A percentile compares a stretch with the other conserved stretches of the same genome.
Evolutionary conservation across 2,113 vertebrate species (phyloP).

Genomic region (Chloebia gouldiae): DNA sequence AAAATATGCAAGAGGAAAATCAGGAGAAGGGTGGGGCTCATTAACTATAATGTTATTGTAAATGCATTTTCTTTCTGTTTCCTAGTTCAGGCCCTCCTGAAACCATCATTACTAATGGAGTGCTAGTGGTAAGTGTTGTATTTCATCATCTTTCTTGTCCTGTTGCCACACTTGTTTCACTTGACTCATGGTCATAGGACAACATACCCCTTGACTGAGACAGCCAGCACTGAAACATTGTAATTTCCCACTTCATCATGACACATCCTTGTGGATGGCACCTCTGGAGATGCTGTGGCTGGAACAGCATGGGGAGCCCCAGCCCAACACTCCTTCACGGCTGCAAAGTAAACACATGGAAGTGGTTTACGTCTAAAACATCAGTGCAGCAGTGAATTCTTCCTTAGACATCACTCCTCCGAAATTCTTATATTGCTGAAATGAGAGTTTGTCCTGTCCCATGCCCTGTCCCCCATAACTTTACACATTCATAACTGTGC

Average conservation of each 20-base stretch:
- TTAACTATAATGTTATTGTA: neutral
- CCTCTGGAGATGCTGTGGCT: neutral
- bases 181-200: neutral
- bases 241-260: neutral
- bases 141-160: conserved; percentile 6
- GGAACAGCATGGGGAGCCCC: neutral
- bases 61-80: conserved; percentile 31
- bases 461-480: neutral
- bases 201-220: neutral
- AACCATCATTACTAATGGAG: conserved; percentile 69
- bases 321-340: neutral
- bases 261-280: neutral
- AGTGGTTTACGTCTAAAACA: neutral
- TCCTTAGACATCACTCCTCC: neutral
- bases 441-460: neutral
- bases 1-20: neutral
- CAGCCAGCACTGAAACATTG: neutral
- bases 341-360: neutral
- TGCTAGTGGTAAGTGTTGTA: conserved; percentile 61
- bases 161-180: neutral
- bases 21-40: neutral
- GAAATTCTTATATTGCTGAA: neutral
- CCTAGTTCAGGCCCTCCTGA: conserved; percentile 61
- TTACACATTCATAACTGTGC: neutral
- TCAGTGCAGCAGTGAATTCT: neutral